Percentiles rank a stretch among this genome's conserved stretches.
Evolutionary conservation across 2,113 vertebrate species (phyloP).

Genomic region (Smithornis capensis): DNA sequence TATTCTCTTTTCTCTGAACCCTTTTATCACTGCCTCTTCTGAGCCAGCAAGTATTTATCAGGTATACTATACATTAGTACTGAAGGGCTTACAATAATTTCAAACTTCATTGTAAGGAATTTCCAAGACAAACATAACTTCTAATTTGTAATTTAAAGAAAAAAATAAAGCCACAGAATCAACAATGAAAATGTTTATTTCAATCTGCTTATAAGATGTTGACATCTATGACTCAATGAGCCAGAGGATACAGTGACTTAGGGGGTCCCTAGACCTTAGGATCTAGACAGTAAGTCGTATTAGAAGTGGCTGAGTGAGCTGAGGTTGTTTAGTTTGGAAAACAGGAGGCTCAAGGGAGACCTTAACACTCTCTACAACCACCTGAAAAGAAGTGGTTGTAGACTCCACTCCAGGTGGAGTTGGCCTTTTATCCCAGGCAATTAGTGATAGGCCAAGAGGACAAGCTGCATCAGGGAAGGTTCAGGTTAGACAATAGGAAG

Average conservation of each 20-base stretch:
- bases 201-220: background rate
- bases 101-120: background rate
- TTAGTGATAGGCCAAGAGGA: no score
- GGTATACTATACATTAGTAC: background rate
- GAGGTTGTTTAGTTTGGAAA: no score
- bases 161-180: no score
- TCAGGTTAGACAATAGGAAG: background rate
- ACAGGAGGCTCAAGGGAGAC: background rate
- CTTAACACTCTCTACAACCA: no score
- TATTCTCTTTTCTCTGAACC: accelerated
- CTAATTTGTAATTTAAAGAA: background rate
- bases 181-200: background rate
- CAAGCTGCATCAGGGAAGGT: accelerated
- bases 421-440: background rate
- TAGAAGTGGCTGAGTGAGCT: background rate
- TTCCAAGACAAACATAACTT: background rate
- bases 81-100: background rate
- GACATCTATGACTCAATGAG: background rate
- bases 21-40: accelerated
- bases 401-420: accelerated
- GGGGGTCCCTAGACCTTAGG: background rate
- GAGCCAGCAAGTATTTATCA: background rate
- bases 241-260: background rate
- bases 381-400: accelerated
- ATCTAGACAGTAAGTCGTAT: background rate